A percentile compares a stretch with the other conserved stretches of the same genome.
Evolutionary conservation across 2,113 vertebrate genomes (phyloP).

Genomic region (Triplophysa tibetana): DNA sequence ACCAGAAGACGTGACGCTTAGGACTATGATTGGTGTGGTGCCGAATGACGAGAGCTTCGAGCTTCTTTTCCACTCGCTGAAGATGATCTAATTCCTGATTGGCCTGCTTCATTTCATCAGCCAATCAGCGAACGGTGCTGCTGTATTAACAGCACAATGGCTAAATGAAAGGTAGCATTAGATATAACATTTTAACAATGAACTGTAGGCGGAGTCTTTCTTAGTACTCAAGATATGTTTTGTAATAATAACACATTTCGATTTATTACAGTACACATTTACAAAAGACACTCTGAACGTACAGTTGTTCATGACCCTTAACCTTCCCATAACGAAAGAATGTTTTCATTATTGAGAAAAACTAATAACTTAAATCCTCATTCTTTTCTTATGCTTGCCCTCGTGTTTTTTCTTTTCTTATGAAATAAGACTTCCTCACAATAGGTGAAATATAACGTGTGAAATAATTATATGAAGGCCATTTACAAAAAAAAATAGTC

Average conservation of each 20-base stretch:
- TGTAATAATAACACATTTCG: too few relatives aligned
- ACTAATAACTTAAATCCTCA: constrained; percentile 1
- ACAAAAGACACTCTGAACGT: too few relatives aligned
- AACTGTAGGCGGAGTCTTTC: too few relatives aligned
- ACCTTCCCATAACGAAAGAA: not conserved
- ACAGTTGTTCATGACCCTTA: not conserved
- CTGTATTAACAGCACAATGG: not conserved
- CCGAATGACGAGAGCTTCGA: not conserved
- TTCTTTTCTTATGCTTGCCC: not conserved
- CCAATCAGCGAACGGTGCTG: constrained; percentile 18
- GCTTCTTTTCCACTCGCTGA: not conserved
- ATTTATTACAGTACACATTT: too few relatives aligned
- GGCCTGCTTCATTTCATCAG: not conserved
- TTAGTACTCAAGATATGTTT: too few relatives aligned
- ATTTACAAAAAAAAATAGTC: too few relatives aligned
- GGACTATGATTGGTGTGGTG: constrained; percentile 23
- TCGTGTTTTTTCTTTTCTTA: not conserved
- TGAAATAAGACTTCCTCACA: too few relatives aligned
- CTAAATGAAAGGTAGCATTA: not conserved
- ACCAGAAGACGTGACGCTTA: not conserved
- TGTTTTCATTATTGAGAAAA: not conserved
- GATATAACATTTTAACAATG: not conserved
- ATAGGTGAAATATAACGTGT: not conserved
- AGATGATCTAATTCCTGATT: constrained; percentile 20
- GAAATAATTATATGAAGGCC: not conserved